Evolutionary conservation across 30 jellyfish, hydroid and myxozoan species (phyloP).

Genomic region (Hydractinia symbiolongicarpus): DNA sequence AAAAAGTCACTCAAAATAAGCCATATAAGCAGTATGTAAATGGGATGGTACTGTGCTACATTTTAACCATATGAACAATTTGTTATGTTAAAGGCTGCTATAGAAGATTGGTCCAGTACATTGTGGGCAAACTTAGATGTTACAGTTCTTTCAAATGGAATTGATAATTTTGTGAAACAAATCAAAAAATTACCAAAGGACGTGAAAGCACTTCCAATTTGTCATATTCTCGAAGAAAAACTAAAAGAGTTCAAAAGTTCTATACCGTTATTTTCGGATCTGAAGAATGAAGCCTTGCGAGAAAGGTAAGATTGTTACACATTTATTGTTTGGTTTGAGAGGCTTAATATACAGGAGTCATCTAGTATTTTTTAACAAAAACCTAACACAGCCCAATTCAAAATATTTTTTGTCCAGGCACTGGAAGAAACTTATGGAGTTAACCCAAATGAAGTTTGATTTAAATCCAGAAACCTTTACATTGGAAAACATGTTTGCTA

Average conservation of each 20-base stretch:
- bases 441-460: slow-evolving; percentile 82
- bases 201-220: slow-evolving; percentile 59
- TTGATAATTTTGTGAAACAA: slow-evolving; percentile 71
- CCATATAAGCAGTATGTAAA: no score
- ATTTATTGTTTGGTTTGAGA: background rate
- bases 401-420: slow-evolving; percentile 45
- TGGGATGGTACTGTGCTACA: no score
- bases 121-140: slow-evolving; percentile 90
- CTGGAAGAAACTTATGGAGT: slow-evolving; percentile 85
- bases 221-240: slow-evolving; percentile 71
- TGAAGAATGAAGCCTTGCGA: slow-evolving; percentile 88
- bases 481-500: slow-evolving; percentile 84
- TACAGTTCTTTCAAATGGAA: slow-evolving; percentile 64
- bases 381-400: background rate
- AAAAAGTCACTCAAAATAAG: no score
- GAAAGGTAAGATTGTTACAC: slow-evolving; percentile 50
- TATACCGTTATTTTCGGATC: slow-evolving; percentile 72
- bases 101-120: slow-evolving; percentile 90
- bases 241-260: slow-evolving; percentile 78
- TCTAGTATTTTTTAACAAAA: background rate
- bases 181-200: slow-evolving; percentile 68
- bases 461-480: slow-evolving; percentile 93
- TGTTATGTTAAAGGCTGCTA: slow-evolving; percentile 55
- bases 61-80: no score
- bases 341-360: background rate